phyloP scores from a whole-genome alignment of 2,888 invertebrate genomes.

The Tholera decimalis region DNA sequence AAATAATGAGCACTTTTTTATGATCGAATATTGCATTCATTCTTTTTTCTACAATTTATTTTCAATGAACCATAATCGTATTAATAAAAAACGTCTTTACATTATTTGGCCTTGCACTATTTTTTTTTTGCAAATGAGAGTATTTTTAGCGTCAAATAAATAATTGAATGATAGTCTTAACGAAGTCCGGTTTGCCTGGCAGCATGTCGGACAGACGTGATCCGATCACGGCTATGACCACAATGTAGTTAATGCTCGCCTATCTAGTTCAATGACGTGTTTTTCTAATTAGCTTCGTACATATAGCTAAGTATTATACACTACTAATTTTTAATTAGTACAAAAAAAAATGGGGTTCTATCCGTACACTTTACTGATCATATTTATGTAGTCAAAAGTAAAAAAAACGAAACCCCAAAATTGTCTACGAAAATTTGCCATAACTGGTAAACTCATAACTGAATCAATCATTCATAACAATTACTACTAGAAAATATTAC shows the following conservation, averaged over 20 bases:
- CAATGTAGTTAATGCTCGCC: conserved; percentile 49
- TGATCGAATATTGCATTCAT: no score
- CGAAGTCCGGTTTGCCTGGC: conserved; percentile 30
- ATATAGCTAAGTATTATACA: no score
- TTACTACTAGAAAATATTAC: no score
- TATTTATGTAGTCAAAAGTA: no score
- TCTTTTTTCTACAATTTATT: background rate
- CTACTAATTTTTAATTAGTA: no score
- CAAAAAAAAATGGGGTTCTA: no score
- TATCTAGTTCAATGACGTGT: conserved; percentile 65
- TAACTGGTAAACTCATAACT: no score
- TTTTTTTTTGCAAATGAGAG: conserved; percentile 29
- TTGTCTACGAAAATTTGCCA: no score
- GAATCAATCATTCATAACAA: no score
- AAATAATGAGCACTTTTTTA: background rate
- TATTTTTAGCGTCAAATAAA: conserved; percentile 19
- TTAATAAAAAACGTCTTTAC: background rate
- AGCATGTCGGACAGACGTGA: conserved; percentile 48
- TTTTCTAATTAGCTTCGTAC: conserved; percentile 64
- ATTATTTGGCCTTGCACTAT: conserved; percentile 20
- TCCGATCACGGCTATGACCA: conserved; percentile 34
- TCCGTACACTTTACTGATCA: no score
- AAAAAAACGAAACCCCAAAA: no score
- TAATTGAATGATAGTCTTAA: conserved; percentile 8
- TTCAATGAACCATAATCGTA: background rate